These are phyloP conservation scores for Proteles cristata DNA, from an alignment of 2,113 vertebrate genomes.

Conservation along the genomic window DNA sequence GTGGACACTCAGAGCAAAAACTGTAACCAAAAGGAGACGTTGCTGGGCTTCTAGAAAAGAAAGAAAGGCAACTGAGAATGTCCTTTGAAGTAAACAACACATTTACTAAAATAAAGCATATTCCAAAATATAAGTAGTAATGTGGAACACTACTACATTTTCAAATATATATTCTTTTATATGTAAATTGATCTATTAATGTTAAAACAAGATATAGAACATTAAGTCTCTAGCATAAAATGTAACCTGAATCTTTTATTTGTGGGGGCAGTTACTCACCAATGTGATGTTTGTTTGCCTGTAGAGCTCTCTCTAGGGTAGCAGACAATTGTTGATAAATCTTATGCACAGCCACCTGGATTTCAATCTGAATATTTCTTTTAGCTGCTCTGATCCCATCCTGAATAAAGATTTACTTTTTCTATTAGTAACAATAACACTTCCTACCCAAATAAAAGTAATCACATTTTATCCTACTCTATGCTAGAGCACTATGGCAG, in stretches of 20 bases:
- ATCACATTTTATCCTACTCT: conserved; percentile 25
- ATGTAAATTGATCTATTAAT: background rate
- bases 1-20: conserved; percentile 97
- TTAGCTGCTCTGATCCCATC: conserved; percentile 97
- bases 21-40: conserved; percentile 96
- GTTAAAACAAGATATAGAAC: background rate
- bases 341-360: conserved; percentile 97
- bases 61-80: conserved; percentile 18
- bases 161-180: conserved; percentile 58
- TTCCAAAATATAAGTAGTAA: conserved; percentile 45
- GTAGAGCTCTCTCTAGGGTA: conserved; percentile 95
- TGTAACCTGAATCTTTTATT: background rate
- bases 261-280: conserved; percentile 86
- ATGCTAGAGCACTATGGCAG: background rate
- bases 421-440: background rate
- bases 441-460: conserved; percentile 10
- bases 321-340: conserved; percentile 98
- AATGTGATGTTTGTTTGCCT: conserved; percentile 97
- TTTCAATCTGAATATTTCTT: conserved; percentile 95
- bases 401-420: conserved; percentile 82
- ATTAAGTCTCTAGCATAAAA: background rate
- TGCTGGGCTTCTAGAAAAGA: conserved; percentile 94
- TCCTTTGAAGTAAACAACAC: conserved; percentile 9
- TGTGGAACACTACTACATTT: conserved; percentile 21
- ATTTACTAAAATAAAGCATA: conserved; percentile 49